A percentile compares a stretch with the other conserved stretches of the same genome.
phyloP scores from a whole-genome alignment of 2,888 invertebrate genomes.

The Drosophila prolongata region DNA sequence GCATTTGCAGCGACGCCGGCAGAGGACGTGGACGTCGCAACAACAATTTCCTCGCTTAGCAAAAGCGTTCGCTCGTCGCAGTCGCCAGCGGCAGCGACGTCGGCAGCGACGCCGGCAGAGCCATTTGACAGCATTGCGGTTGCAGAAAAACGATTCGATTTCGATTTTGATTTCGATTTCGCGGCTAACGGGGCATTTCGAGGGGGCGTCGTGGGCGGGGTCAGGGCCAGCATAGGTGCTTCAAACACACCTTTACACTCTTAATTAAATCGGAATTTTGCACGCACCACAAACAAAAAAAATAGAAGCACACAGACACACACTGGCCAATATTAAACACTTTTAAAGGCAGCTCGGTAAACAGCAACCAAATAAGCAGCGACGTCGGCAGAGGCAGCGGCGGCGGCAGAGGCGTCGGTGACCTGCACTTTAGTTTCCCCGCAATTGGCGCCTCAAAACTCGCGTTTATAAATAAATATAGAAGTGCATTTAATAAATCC shows the following conservation, averaged over 20 bases:
- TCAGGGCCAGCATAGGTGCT: conserved; percentile 68
- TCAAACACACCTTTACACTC: conserved; percentile 50
- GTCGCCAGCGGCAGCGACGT: conserved; percentile 26
- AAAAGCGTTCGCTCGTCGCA: conserved; percentile 81
- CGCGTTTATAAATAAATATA: conserved; percentile 44
- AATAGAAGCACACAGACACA: conserved; percentile 18
- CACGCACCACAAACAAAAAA: conserved; percentile 12
- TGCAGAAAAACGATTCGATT: conserved; percentile 28
- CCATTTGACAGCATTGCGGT: conserved; percentile 58
- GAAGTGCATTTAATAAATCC: conserved; percentile 40
- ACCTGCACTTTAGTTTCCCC: conserved; percentile 31
- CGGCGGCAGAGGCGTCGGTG: conserved; percentile 26
- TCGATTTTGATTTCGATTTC: conserved; percentile 30
- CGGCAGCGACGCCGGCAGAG: conserved; percentile 32
- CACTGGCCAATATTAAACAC: conserved; percentile 37
- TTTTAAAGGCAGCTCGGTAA: conserved; percentile 59
- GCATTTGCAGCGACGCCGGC: conserved; percentile 53
- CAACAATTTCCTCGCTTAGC: conserved; percentile 58
- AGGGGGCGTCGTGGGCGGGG: conserved; percentile 50
- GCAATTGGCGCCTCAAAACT: conserved; percentile 20
- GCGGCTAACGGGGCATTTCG: conserved; percentile 45
- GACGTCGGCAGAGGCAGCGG: conserved; percentile 21
- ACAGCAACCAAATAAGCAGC: conserved; percentile 41
- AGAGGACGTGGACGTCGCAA: conserved; percentile 42
- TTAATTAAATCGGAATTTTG: conserved; percentile 75